Evolutionary conservation across 2,113 vertebrate species (phyloP), one percentile per base, ranked within the genome.

Genomic region (Pardalotus punctatus): DNA sequence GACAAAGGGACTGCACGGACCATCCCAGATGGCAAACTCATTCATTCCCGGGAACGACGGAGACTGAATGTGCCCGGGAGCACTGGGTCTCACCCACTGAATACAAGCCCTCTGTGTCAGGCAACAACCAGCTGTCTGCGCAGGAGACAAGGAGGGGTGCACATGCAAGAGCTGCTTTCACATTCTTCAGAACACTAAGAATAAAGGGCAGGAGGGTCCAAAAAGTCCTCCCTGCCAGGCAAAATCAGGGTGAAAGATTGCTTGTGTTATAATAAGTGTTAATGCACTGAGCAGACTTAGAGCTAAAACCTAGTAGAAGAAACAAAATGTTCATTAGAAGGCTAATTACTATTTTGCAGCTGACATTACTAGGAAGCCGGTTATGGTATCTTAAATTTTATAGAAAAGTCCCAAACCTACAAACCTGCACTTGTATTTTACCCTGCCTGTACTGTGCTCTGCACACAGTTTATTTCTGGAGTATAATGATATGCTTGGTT

Each of bases 151-250:
- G 65, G 33, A 82, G 31, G 31, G 33, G 22, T 11, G n/a, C 5
- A 61, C 17, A 24, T 1, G 27, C 42, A 38, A 66, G 40, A 58
- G 33, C 51, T 56, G 51, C 40, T 70, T 36, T 33, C 42, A n/a
- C 16, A 18, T 45, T 76, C 80, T 86, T 61, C 54, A 65, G 15
- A 70, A 71, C 13, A 10, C 40, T n/a, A 79, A 85, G n/a, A 81
- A 64, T 4, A 62, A 69, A 62, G 42, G 0, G 0, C 1, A 2
- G 35, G 22, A 86, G 27, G 23, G 33, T 61, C 50, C n/a, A 29
- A 25, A 6, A 3, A 0, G 28, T 24, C 77, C 35, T 88, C 10
- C 45, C 53, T 47, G 38, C 2, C 36, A 73, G 57, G 73, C 40
- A 79, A 81, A 33, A 78, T 5, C 15, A 28, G 38, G 20, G 27